These are phyloP conservation scores for Coptodon rendalli DNA, from an alignment of 2,113 vertebrate species.

Conservation along the genomic window DNA sequence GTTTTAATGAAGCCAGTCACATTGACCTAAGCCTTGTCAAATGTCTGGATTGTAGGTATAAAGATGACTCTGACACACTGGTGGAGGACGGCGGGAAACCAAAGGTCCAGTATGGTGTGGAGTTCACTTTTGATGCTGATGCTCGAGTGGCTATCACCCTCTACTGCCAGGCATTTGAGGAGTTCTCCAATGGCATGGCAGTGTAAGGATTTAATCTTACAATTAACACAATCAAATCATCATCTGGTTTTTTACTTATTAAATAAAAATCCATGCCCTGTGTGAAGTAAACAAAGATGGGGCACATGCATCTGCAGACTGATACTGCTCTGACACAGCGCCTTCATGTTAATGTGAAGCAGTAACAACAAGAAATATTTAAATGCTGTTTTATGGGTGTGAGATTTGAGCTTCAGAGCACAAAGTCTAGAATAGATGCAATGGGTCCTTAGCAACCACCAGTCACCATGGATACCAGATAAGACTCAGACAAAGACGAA, in stretches of 20 bases:
- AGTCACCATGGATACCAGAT: constrained; percentile 60
- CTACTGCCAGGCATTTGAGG: constrained; percentile 94
- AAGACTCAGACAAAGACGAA: constrained; percentile 14
- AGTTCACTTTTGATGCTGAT: constrained; percentile 96
- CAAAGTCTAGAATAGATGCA: constrained; percentile 34
- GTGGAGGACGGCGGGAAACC: constrained; percentile 83
- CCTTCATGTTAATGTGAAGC: neutral
- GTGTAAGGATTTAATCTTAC: constrained; percentile 74
- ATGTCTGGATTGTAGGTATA: constrained; percentile 75
- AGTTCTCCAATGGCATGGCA: constrained; percentile 91
- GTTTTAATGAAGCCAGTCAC: neutral
- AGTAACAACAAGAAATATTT: neutral
- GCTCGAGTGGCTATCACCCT: constrained; percentile 94
- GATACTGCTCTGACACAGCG: neutral
- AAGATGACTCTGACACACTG: constrained; percentile 86
- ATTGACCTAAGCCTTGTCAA: neutral
- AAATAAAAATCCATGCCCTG: neutral
- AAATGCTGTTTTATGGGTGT: neutral
- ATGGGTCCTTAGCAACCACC: constrained; percentile 52
- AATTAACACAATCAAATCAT: neutral
- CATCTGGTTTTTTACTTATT: neutral
- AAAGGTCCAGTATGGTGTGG: constrained; percentile 89
- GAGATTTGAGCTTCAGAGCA: constrained; percentile 6
- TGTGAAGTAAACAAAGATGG: neutral
- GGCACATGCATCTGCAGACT: neutral